Evolutionary conservation across 2,797 vertebrate species (phyloP).

Genomic region (Amblyraja radiata): DNA sequence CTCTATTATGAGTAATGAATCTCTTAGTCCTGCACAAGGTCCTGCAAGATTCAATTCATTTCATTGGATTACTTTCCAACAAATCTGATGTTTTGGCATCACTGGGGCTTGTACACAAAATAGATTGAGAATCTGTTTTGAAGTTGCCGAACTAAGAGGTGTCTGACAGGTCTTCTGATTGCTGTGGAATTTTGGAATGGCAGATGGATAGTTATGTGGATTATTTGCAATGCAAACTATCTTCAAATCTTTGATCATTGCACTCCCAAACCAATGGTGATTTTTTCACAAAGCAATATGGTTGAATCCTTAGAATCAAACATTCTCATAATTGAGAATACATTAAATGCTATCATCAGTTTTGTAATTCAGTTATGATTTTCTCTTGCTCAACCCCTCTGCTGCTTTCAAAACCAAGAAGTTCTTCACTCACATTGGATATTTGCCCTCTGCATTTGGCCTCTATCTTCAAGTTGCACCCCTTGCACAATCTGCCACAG

Average conservation of each 20-base stretch:
- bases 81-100: neutral
- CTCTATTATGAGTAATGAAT: neutral
- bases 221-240: too few relatives aligned
- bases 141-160: neutral
- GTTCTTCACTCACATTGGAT: neutral
- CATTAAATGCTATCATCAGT: neutral
- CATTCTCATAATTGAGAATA: neutral
- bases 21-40: neutral
- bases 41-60: neutral
- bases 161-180: neutral
- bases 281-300: neutral
- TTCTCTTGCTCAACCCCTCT: neutral
- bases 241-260: too few relatives aligned
- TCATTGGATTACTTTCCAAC: neutral
- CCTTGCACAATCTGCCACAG: too few relatives aligned
- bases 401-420: neutral
- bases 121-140: neutral
- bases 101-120: neutral
- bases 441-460: neutral
- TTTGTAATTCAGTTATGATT: neutral
- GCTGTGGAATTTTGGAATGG: neutral
- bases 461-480: neutral
- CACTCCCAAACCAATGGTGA: too few relatives aligned
- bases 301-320: neutral
- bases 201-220: neutral